Conservation (phyloP, 2,113 vertebrate species). For the Piprites chloris region DNA sequence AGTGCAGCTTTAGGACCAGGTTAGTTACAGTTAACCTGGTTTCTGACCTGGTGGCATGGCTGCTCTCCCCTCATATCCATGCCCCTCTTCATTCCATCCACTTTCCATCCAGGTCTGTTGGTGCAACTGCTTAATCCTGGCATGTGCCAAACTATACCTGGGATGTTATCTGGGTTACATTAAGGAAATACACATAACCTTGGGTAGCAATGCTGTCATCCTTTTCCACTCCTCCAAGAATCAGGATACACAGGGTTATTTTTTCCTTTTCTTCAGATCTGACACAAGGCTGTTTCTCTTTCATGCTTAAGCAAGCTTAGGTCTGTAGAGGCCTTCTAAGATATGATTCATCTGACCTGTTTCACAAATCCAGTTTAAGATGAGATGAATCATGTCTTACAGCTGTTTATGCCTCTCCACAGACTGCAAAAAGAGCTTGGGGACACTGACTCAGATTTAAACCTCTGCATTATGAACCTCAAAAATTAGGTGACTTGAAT, state of each 20-base stretch:
- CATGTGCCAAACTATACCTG: background rate
- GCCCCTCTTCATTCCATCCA: background rate
- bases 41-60: background rate
- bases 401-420: slow-evolving; percentile 10
- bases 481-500: slow-evolving; percentile 24
- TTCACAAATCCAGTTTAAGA: slow-evolving; percentile 45
- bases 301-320: slow-evolving; percentile 24
- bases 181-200: background rate
- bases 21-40: background rate
- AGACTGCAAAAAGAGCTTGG: slow-evolving; percentile 15
- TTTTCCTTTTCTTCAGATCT: background rate
- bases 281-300: background rate
- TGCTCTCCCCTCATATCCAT: background rate
- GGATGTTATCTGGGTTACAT: background rate
- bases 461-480: slow-evolving; percentile 1
- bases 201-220: background rate
- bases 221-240: background rate
- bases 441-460: slow-evolving; percentile 54
- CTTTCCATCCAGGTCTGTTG: background rate
- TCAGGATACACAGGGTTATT: background rate
- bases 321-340: slow-evolving; percentile 11
- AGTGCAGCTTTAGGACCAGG: background rate
- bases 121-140: background rate
- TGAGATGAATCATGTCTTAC: slow-evolving; percentile 50
- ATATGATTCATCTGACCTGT: slow-evolving; percentile 51